phyloP scores from a whole-genome alignment of 2,113 vertebrate genomes.

The Alosa alosa region DNA sequence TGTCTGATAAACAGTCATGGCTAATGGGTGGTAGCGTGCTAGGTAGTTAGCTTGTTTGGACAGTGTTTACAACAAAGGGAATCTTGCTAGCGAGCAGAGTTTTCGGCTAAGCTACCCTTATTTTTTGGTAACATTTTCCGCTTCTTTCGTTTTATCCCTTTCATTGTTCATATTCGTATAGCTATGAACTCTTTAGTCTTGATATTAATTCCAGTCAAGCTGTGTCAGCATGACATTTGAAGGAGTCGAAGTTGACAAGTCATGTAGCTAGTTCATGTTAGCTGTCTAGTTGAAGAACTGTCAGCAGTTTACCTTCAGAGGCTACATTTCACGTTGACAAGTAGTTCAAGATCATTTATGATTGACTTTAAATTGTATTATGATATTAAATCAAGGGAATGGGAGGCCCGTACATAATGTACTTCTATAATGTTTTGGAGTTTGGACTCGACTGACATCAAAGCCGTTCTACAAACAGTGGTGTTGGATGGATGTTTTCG shows the following conservation, averaged over 20 bases:
- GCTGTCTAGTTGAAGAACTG: neutral
- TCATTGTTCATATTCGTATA: neutral
- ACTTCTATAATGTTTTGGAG: neutral
- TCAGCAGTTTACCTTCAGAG: neutral
- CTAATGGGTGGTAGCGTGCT: conserved; percentile 1
- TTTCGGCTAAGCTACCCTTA: neutral
- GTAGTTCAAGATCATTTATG: no score
- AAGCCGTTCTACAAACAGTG: neutral
- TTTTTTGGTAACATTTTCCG: neutral
- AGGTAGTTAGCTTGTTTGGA: conserved; percentile 7
- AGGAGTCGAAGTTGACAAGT: neutral
- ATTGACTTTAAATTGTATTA: no score
- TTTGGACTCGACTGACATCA: neutral
- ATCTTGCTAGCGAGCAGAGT: neutral
- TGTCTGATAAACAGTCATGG: neutral
- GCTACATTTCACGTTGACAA: neutral
- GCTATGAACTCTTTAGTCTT: neutral
- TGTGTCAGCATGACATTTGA: neutral
- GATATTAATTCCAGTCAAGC: neutral
- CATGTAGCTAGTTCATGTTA: neutral
- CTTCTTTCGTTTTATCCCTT: neutral
- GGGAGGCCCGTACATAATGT: neutral
- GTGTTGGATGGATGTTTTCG: neutral
- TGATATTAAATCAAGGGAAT: neutral
- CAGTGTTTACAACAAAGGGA: conserved; percentile 1